These are phyloP conservation scores for Heliopora coerulea DNA, from an alignment of 92 coral and sea anemone genomes.

Conservation along the genomic window DNA sequence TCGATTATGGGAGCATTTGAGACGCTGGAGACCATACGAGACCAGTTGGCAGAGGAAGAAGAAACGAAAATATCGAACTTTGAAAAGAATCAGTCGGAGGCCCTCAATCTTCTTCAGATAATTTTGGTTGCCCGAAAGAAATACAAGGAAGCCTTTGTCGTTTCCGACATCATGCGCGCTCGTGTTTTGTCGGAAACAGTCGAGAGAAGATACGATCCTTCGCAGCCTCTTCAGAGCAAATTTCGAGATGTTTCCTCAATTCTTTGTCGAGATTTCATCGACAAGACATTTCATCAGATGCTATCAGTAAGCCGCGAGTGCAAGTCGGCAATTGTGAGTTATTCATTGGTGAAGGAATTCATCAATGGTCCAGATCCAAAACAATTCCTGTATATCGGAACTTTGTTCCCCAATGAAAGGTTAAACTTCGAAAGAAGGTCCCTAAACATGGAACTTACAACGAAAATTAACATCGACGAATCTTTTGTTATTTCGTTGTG, in stretches of 20 bases:
- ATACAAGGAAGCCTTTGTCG: constrained; percentile 56
- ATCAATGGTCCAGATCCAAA: constrained; percentile 11
- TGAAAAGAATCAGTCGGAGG: constrained; percentile 63
- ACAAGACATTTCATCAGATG: constrained; percentile 35
- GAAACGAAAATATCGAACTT: constrained; percentile 61
- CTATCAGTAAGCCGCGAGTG: constrained; percentile 42
- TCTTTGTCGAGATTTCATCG: constrained; percentile 37
- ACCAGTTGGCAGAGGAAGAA: constrained; percentile 64
- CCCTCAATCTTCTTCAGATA: constrained; percentile 57
- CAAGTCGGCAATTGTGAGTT: constrained; percentile 45
- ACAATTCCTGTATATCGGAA: constrained; percentile 50
- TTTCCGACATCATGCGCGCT: constrained; percentile 53
- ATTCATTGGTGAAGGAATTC: constrained; percentile 58
- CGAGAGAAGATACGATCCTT: constrained; percentile 22
- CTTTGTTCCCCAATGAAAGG: constrained; percentile 46
- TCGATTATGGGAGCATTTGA: constrained; percentile 49
- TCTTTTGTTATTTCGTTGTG: constrained; percentile 42
- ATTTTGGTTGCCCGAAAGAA: constrained; percentile 50
- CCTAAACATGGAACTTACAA: constrained; percentile 24
- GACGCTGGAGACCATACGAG: constrained; percentile 57
- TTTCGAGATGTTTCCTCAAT: no score
- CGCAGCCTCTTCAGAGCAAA: neutral
- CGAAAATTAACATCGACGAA: constrained; percentile 46
- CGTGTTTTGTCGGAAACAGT: constrained; percentile 55
- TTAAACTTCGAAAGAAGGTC: constrained; percentile 47